A percentile compares a stretch with the other conserved stretches of the same genome.
Evolutionary conservation across 1,140 invertebrate species (phyloP).

Genomic region (Platyura marginata): DNA sequence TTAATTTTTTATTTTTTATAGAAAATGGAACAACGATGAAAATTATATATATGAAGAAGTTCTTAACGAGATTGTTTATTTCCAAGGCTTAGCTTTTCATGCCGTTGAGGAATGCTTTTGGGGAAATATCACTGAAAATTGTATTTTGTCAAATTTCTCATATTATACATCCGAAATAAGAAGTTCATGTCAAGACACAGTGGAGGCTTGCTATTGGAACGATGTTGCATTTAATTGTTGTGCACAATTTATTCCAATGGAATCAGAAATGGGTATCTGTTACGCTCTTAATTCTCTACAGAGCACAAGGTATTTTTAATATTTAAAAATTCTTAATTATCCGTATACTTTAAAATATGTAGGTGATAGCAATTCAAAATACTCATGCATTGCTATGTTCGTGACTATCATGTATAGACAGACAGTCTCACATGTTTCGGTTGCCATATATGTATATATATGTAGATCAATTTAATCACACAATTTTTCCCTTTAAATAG

Average conservation of each 20-base stretch:
- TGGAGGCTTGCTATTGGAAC: slow-evolving; percentile 41
- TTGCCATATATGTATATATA: too few species aligned
- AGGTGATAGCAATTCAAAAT: too few species aligned
- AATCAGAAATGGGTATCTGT: slow-evolving; percentile 45
- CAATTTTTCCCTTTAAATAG: too few species aligned
- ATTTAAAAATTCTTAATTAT: too few species aligned
- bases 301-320: too few species aligned
- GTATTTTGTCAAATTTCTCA: slow-evolving; percentile 32
- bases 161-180: slow-evolving; percentile 35
- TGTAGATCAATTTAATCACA: too few species aligned
- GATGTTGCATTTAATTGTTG: slow-evolving; percentile 40
- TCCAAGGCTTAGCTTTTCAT: slow-evolving; percentile 42
- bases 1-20: too few species aligned
- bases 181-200: slow-evolving; percentile 32
- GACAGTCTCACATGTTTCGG: too few species aligned
- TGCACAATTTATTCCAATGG: slow-evolving; percentile 36
- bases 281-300: slow-evolving; percentile 42
- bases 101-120: slow-evolving; percentile 41
- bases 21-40: slow-evolving; percentile 38
- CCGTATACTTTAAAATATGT: too few species aligned
- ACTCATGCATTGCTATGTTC: too few species aligned
- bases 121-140: slow-evolving; percentile 26
- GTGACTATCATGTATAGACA: too few species aligned
- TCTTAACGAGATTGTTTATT: slow-evolving; percentile 43
- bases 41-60: slow-evolving; percentile 48